Base-by-base conservation (phyloP, 2,888 invertebrate species). In the Epinotia bilunana region DNA sequence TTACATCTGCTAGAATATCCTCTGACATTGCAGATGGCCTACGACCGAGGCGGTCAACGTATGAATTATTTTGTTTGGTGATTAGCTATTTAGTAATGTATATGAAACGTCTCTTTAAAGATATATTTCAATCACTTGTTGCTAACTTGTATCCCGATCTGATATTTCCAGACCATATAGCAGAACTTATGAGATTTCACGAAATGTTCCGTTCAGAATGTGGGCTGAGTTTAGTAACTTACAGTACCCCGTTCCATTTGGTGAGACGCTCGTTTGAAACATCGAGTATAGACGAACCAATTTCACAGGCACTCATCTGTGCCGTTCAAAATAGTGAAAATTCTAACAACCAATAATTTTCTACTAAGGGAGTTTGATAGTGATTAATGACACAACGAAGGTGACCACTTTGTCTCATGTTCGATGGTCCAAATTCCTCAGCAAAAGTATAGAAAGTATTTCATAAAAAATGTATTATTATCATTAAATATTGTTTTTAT, bases 41-140 rank as follows among this genome's bases (percentile, higher is more conserved):
- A 74, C 58, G 77, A 72, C 43, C 84, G 55, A 57, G 80, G 28
- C 80, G 82, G 74, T 78, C 90, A 80, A 88, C 87, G 92, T 93
- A 93, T 87, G 92, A 86, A 83, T 84, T 84, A 78, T 81, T 91
- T 87, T 84, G 80, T 84, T 90, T 86, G 86, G 87, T 88, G 74
- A 79, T 88, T 82, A 79, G 76, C 82, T 91, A 92, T 79, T 79
- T 83, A 78, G 84, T 81, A 86, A 89, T 89, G 88, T 91, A 89
- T 79, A 69, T 85, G 18, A 77, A 75, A 69, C 90, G 93, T 70
- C 84, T 92, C 83, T 79, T 83, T 13, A 88, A 83, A 81, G 93
- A 93, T 78, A 78, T 91, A 65, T 83, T 84, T 77, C 77, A 79
- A 73, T 83, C 90, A 43, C 74, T 87, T 20, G 74, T 87, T 76